Evolutionary conservation across 1,140 invertebrate species (phyloP).

Genomic region (Megathymus violae): DNA sequence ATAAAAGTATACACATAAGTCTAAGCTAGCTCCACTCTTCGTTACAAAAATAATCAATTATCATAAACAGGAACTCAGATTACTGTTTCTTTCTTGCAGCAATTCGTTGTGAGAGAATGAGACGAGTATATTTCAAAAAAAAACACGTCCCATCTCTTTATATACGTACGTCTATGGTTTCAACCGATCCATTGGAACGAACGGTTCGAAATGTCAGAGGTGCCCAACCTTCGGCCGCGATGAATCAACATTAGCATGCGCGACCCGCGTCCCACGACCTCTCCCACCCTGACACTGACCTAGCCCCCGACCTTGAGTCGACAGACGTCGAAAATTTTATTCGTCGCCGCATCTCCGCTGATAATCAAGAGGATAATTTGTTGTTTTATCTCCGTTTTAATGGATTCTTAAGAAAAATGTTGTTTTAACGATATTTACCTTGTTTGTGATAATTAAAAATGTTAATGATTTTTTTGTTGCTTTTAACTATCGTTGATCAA

Average conservation of each 20-base stretch:
- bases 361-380: slow-evolving; percentile 46
- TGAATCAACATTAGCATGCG: slow-evolving; percentile 63
- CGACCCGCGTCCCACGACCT: slow-evolving; percentile 68
- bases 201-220: slow-evolving; percentile 67
- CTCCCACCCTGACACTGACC: slow-evolving; percentile 63
- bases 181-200: slow-evolving; percentile 36
- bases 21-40: no score
- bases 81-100: no score
- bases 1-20: no score
- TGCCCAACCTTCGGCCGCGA: slow-evolving; percentile 59
- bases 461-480: no score
- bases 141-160: no score
- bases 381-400: slow-evolving; percentile 20
- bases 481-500: no score
- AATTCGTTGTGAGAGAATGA: no score
- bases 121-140: no score
- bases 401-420: slow-evolving; percentile 11
- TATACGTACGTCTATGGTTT: neutral
- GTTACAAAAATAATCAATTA: no score
- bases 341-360: slow-evolving; percentile 42
- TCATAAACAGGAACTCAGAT: no score
- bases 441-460: slow-evolving; percentile 8
- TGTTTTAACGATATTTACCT: slow-evolving; percentile 19
- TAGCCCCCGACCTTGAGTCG: slow-evolving; percentile 56
- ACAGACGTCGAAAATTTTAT: slow-evolving; percentile 42